These are phyloP conservation scores for Papilio protenor DNA, from an alignment of 2,888 invertebrate genomes.

Conservation along the genomic window DNA sequence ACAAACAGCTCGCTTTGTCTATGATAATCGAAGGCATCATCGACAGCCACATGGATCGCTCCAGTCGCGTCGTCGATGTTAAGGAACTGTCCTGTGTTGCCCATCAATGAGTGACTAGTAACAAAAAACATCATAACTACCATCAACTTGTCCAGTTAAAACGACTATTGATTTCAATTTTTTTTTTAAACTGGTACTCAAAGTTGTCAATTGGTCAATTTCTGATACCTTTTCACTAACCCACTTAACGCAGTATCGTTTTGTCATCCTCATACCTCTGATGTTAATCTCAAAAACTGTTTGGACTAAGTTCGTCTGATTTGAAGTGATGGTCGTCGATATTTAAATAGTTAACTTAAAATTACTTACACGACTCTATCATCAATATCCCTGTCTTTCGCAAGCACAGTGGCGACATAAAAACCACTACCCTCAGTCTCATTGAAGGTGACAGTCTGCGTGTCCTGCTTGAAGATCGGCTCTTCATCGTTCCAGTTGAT, in stretches of 20 bases:
- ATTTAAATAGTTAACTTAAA: neutral
- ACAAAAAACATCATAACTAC: neutral
- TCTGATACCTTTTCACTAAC: too few relatives aligned
- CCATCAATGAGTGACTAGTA: slow-evolving; percentile 82
- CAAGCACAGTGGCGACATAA: slow-evolving; percentile 80
- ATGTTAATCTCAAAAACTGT: neutral
- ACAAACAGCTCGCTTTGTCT: slow-evolving; percentile 81
- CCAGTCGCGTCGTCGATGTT: slow-evolving; percentile 83
- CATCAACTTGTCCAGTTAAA: too few relatives aligned
- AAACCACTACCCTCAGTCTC: slow-evolving; percentile 83
- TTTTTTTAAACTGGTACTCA: too few relatives aligned
- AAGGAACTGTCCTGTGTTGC: slow-evolving; percentile 72
- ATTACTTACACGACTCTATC: slow-evolving; percentile 84
- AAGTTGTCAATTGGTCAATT: too few relatives aligned
- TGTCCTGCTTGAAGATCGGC: slow-evolving; percentile 83
- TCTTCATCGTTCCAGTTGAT: slow-evolving; percentile 89
- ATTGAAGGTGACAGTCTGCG: slow-evolving; percentile 69
- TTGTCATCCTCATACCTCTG: too few relatives aligned
- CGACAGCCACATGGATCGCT: slow-evolving; percentile 78
- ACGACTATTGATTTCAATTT: too few relatives aligned
- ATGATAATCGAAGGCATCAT: slow-evolving; percentile 86
- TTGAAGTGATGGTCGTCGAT: neutral
- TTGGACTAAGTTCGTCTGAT: neutral
- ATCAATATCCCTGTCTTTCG: slow-evolving; percentile 85
- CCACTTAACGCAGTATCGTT: too few relatives aligned